Percentiles rank a stretch among this genome's conserved stretches.
These are phyloP conservation scores for Caiman crocodilus DNA, from an alignment of 2,797 vertebrate genomes.

Conservation along the genomic window DNA sequence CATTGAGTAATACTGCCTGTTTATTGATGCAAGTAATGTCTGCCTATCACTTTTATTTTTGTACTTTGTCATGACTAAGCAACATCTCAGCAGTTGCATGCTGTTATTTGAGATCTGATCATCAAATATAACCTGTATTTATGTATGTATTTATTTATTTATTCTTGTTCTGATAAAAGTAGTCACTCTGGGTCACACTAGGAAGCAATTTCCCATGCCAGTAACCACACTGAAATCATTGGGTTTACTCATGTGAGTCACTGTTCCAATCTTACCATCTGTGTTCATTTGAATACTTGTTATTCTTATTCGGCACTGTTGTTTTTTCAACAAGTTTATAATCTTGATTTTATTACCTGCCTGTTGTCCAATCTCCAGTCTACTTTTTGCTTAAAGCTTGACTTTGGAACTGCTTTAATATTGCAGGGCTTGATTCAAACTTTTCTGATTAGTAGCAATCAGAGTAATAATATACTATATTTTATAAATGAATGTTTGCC, in stretches of 20 bases:
- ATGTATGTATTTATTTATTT: too few relatives aligned
- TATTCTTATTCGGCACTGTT: neutral
- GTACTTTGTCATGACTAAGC: neutral
- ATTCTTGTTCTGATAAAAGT: neutral
- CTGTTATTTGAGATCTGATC: neutral
- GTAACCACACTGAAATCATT: neutral
- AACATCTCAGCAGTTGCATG: neutral
- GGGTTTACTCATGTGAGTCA: neutral
- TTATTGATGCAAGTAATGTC: too few relatives aligned
- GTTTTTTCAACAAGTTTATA: neutral
- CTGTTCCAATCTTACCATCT: neutral
- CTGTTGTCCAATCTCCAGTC: neutral
- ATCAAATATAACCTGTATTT: too few relatives aligned
- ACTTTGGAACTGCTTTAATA: neutral
- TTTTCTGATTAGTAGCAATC: neutral
- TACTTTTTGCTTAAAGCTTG: neutral
- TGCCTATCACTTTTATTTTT: neutral
- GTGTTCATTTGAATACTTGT: neutral
- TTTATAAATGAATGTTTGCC: neutral
- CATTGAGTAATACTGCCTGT: too few relatives aligned
- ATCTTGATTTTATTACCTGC: neutral
- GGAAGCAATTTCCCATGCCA: rapidly evolving
- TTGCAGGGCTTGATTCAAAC: neutral
- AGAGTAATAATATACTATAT: neutral
- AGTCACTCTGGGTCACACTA: neutral